Evolutionary conservation across 2,797 vertebrate species (phyloP).

Genomic region (Oreortyx pictus): DNA sequence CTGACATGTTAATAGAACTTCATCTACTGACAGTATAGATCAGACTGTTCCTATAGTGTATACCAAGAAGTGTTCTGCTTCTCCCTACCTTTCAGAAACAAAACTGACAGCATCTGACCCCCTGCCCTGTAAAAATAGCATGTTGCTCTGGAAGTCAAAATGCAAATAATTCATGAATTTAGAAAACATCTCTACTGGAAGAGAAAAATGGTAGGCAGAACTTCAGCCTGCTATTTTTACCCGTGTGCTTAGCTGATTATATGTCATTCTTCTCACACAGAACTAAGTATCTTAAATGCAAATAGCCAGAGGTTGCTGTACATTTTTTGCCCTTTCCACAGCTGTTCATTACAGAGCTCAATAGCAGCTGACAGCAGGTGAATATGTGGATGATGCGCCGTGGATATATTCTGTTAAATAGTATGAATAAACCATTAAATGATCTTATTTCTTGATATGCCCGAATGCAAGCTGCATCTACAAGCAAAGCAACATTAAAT

Average conservation of each 20-base stretch:
- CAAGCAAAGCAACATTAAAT: conserved; percentile 64
- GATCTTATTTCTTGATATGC: conserved; percentile 71
- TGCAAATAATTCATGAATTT: conserved; percentile 52
- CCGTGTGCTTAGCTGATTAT: conserved; percentile 52
- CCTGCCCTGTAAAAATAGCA: conserved; percentile 31
- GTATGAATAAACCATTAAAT: conserved; percentile 83
- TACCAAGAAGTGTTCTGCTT: neutral
- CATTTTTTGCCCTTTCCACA: conserved; percentile 64
- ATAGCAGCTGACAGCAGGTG: conserved; percentile 78
- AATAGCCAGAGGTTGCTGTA: conserved; percentile 71
- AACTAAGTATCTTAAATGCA: conserved; percentile 75
- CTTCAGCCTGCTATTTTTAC: conserved; percentile 72
- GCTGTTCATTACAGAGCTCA: conserved; percentile 71
- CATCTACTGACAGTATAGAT: neutral
- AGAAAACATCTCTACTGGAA: conserved; percentile 30
- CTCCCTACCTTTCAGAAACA: neutral
- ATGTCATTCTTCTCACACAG: conserved; percentile 67
- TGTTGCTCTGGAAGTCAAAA: conserved; percentile 44
- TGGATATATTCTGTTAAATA: conserved; percentile 76
- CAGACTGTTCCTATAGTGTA: neutral
- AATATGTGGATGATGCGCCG: conserved; percentile 76
- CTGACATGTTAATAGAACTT: conserved; percentile 24
- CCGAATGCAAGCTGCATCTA: conserved; percentile 66
- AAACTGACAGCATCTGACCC: conserved; percentile 17
- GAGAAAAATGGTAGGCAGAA: conserved; percentile 73